Conservation (phyloP, 2,888 invertebrate species). For the Lutraria lutraria region DNA sequence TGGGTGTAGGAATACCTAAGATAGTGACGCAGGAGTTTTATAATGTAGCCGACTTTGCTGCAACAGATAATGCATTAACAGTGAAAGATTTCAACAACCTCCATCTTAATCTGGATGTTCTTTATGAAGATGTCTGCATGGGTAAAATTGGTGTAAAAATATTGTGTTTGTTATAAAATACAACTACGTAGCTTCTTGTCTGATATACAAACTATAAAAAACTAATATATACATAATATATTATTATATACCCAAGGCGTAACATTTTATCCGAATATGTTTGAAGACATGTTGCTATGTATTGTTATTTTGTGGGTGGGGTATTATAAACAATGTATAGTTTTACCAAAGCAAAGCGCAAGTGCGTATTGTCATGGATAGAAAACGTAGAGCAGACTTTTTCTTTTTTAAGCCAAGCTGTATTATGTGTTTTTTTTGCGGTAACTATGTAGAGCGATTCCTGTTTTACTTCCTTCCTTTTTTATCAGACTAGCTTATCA, state of each 20-base stretch:
- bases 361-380: not conserved
- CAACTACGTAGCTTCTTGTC: not conserved
- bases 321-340: not conserved
- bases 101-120: slow-evolving; percentile 65
- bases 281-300: not conserved
- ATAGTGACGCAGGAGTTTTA: slow-evolving; percentile 75
- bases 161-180: not conserved
- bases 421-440: not conserved
- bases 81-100: slow-evolving; percentile 76
- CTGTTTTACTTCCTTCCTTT: not conserved
- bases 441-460: not conserved
- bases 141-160: slow-evolving; percentile 36
- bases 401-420: not conserved
- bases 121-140: slow-evolving; percentile 61
- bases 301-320: not conserved
- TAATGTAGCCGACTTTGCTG: slow-evolving; percentile 77
- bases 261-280: not conserved
- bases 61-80: slow-evolving; percentile 75
- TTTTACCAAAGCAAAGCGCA: not conserved
- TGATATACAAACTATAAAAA: not conserved
- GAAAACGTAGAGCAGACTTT: not conserved
- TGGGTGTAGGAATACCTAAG: slow-evolving; percentile 74
- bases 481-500: not conserved
- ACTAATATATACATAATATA: not conserved
- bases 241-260: not conserved